A percentile compares a stretch with the other conserved stretches of the same genome.
phyloP scores from a whole-genome alignment of 2,888 invertebrate species.

The Hypomecis punctinalis region DNA sequence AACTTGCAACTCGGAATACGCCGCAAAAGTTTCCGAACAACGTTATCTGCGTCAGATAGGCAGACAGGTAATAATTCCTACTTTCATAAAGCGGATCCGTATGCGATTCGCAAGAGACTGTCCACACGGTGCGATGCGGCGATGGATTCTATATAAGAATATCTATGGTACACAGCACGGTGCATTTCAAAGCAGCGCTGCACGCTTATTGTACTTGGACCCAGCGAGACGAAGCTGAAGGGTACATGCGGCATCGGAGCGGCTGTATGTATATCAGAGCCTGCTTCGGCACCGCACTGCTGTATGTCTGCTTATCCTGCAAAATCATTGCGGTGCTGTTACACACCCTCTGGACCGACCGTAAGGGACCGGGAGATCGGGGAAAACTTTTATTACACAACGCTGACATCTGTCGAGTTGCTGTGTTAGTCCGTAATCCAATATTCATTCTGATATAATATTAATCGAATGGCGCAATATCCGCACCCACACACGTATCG shows the following conservation, averaged over 20 bases:
- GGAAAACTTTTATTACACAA: constrained; percentile 65
- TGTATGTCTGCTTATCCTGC: too few species aligned
- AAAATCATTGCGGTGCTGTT: too few species aligned
- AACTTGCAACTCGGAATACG: constrained; percentile 18
- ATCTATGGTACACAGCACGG: too few species aligned
- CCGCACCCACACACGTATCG: constrained; percentile 16
- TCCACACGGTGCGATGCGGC: too few species aligned
- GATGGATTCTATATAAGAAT: too few species aligned
- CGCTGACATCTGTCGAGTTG: constrained; percentile 61
- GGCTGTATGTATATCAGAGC: too few species aligned
- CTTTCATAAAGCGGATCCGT: constrained; percentile 41
- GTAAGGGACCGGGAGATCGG: constrained; percentile 13
- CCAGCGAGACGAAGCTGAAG: too few species aligned
- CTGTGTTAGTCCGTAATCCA: constrained; percentile 42
- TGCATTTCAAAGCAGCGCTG: too few species aligned
- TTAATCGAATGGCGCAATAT: constrained; percentile 36
- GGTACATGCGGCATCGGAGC: too few species aligned
- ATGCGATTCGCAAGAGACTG: constrained; percentile 47
- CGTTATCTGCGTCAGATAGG: constrained; percentile 35
- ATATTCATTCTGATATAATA: constrained; percentile 46
- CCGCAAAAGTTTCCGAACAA: constrained; percentile 25
- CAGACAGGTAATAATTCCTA: constrained; percentile 38
- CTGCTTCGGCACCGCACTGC: too few species aligned
- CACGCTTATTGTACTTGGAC: too few species aligned
- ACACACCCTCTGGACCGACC: too few species aligned